Base-by-base conservation (phyloP, 2,888 invertebrate genomes). In the Geotrupes spiniger region DNA sequence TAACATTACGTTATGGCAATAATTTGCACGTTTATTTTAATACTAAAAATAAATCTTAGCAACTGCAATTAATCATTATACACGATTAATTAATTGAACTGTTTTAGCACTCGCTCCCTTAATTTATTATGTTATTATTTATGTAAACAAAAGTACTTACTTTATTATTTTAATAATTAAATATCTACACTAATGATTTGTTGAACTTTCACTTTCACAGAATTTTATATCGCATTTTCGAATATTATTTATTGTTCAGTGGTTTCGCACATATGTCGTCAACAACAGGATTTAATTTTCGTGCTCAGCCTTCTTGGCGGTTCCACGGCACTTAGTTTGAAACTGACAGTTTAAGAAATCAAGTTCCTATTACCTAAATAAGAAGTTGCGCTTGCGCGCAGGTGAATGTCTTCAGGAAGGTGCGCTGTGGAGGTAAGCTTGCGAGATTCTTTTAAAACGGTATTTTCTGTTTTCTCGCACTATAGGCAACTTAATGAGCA, bases 291-390 rank as follows among this genome's bases (percentile, higher is more conserved):
- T 15, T 38, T 15, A 25, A 9, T 11, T 38, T 25, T 38, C 14
- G 21, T 38, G 12, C 14, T 14, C 5, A 33, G 47, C 44, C 36
- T 33, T 36, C 41, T 36, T 40, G 36, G 46, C 48, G 31, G 36
- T 47, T 33, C 38, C 40, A 49, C 49, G 54, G 54, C 61, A 57
- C 55, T 62, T 58, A 62, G 63, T 57, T 59, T 63, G 63, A 61
- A 64, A 65, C 66, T 66, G 64, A 63, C 62, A 64, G 55, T 55
- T 52, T 46, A 61, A 62, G 61, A 62, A 63, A 58, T 59, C 59
- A 51, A 59, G 60, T 61, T 61, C 59, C 61, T 60, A 56, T 62
- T 62, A 59, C 62, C 52, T 49, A 53, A 56, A 55, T 46, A 51
- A 43, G 41, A 46, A 46, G 43, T 28, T 37, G 56, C 60, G 60